Evolutionary conservation across 2,113 vertebrate genomes (phyloP).

Genomic region (Gobius niger): DNA sequence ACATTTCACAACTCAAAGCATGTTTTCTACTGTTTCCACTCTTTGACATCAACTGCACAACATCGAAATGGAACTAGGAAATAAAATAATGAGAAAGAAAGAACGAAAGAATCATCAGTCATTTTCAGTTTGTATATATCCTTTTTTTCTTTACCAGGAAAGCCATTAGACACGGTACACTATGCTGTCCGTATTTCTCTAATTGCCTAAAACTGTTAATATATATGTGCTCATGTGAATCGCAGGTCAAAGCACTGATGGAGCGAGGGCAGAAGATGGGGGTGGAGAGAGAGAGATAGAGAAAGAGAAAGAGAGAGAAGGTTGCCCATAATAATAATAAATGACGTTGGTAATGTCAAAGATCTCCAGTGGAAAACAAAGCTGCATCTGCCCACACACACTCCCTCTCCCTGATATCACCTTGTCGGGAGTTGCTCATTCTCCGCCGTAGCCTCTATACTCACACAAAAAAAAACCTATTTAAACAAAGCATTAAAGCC

Average conservation of each 20-base stretch:
- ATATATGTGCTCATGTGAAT: background rate
- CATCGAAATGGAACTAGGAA: too few species aligned
- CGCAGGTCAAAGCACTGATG: background rate
- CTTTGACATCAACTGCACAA: too few species aligned
- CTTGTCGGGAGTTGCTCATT: constrained; percentile 26
- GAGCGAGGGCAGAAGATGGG: constrained; percentile 2
- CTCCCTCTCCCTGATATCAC: constrained; percentile 15
- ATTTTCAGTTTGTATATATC: background rate
- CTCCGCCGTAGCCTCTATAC: background rate
- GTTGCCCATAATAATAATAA: constrained; percentile 10
- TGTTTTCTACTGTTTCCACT: too few species aligned
- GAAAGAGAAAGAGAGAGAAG: constrained; percentile 1
- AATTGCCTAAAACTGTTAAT: background rate
- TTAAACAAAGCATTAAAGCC: constrained; percentile 17
- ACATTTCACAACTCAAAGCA: too few species aligned
- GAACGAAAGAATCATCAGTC: too few species aligned
- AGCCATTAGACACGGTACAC: background rate
- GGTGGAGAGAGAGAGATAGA: constrained; percentile 22
- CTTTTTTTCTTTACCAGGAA: background rate
- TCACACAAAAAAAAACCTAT: constrained; percentile 7
- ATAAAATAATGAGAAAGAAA: too few species aligned
- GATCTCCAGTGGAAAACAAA: constrained; percentile 40
- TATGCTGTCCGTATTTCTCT: background rate
- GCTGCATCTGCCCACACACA: constrained; percentile 50
- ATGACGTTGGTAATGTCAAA: constrained; percentile 25